phyloP scores from a whole-genome alignment of 2,888 invertebrate species.

The Chesias legatella region DNA sequence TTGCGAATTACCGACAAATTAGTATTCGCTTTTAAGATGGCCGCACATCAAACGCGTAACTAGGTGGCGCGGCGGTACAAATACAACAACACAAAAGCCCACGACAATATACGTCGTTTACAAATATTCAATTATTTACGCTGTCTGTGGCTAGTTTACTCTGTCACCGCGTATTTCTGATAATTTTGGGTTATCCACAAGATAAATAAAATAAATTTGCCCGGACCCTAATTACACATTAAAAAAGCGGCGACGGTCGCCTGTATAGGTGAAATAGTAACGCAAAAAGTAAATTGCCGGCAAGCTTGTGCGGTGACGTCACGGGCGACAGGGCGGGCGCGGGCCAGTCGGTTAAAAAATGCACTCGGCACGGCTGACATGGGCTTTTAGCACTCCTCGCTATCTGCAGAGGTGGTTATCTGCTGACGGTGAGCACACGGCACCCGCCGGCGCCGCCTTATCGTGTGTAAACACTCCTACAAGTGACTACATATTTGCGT shows the following conservation, averaged over 20 bases:
- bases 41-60: slow-evolving; percentile 68
- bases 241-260: slow-evolving; percentile 76
- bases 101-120: slow-evolving; percentile 12
- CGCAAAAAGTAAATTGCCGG: slow-evolving; percentile 67
- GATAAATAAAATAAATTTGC: slow-evolving; percentile 66
- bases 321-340: slow-evolving; percentile 73
- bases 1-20: slow-evolving; percentile 74
- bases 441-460: slow-evolving; percentile 76
- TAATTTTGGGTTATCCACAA: slow-evolving; percentile 49
- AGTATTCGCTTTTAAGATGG: slow-evolving; percentile 57
- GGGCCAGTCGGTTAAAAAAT: slow-evolving; percentile 60
- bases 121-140: slow-evolving; percentile 28
- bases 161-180: slow-evolving; percentile 42
- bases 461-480: slow-evolving; percentile 72
- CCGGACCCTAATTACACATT: slow-evolving; percentile 69
- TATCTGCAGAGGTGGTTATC: slow-evolving; percentile 62
- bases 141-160: slow-evolving; percentile 29
- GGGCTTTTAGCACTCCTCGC: slow-evolving; percentile 69
- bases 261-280: slow-evolving; percentile 65
- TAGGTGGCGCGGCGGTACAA: slow-evolving; percentile 67
- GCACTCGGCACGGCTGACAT: slow-evolving; percentile 59
- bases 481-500: slow-evolving; percentile 71
- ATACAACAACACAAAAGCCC: slow-evolving; percentile 39
- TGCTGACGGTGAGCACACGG: slow-evolving; percentile 47
- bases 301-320: slow-evolving; percentile 68